phyloP scores from a whole-genome alignment of 2,888 invertebrate species.

The Onthophagus sagittarius region DNA sequence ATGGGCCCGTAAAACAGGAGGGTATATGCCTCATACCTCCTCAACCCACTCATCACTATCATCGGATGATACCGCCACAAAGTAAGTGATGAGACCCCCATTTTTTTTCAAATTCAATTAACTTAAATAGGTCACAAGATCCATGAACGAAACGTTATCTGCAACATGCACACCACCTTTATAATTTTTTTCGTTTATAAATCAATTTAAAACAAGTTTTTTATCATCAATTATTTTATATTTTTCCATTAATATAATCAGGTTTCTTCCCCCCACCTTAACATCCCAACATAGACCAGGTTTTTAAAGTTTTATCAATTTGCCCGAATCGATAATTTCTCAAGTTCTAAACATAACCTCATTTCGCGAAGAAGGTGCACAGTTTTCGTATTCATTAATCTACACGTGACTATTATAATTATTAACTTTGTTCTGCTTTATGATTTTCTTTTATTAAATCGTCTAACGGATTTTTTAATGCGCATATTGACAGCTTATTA shows the following conservation, averaged over 20 bases:
- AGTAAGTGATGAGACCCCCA: slow-evolving; percentile 33
- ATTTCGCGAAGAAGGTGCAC: no score
- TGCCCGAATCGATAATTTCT: neutral
- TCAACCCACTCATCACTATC: slow-evolving; percentile 39
- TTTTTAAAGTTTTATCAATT: neutral
- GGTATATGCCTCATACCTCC: slow-evolving; percentile 45
- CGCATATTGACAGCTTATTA: slow-evolving; percentile 18
- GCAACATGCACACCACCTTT: no score
- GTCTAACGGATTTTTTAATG: neutral
- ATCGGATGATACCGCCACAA: slow-evolving; percentile 44
- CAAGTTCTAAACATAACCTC: no score
- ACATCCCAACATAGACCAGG: neutral
- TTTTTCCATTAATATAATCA: neutral
- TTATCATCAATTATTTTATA: neutral
- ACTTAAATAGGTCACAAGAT: neutral
- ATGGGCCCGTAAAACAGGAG: slow-evolving; percentile 47
- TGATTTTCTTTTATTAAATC: slow-evolving; percentile 10
- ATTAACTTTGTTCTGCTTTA: neutral
- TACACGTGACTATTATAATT: neutral
- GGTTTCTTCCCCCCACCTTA: neutral
- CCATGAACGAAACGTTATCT: neutral
- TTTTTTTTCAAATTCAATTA: neutral
- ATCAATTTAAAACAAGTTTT: neutral
- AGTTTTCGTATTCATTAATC: neutral
- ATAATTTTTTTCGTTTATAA: no score